Base-by-base conservation (phyloP, 2,797 vertebrate genomes). In the Serranus cabrilla region DNA sequence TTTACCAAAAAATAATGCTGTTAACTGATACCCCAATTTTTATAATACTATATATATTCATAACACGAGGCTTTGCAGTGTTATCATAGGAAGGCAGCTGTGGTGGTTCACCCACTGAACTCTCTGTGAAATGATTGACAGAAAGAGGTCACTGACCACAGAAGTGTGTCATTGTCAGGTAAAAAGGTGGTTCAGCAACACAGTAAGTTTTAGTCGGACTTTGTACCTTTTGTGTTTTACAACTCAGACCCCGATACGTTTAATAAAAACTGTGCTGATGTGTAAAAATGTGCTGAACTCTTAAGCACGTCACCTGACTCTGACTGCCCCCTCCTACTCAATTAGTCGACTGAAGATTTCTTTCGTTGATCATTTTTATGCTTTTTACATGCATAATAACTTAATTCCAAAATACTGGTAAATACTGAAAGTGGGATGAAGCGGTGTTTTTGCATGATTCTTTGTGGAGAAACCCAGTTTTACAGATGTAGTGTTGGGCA, bases 81-180 rank as follows among this genome's bases (percentile, higher is more conserved):
- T 37, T 60, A 34, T 59, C 16, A 7, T 16, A 20, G 4, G 21
- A 45, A 43, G 10, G 20, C 13, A 66, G 23, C 45, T 11, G 1
- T 52, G 27, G 16, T 61, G 31, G 46, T 57, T 83, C 21, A 43
- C 55, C 51, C 27, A n/a, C 49, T 81, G 76, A 74, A 72, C 71
- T 58, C 74, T 43, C 76, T 54, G 10, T 78, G 58, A 34, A 92
- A 83, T 88, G 81, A 86, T 74, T 89, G 84, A 82, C 78, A 82
- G 84, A 83, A 83, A 68, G 57, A 56, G 90, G 84, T 89, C 87
- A 90, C 7, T 77, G 81, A 71, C 66, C 71, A 43, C 58, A 71
- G 40, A 86, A 72, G 74, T 85, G 78, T 84, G 80, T 84, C 75
- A 88, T 43, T 88, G 74, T 69, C 69, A 76, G 56, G 23, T 71